Evolutionary conservation across 2,113 vertebrate species (phyloP).

Genomic region (Morone chrysops): DNA sequence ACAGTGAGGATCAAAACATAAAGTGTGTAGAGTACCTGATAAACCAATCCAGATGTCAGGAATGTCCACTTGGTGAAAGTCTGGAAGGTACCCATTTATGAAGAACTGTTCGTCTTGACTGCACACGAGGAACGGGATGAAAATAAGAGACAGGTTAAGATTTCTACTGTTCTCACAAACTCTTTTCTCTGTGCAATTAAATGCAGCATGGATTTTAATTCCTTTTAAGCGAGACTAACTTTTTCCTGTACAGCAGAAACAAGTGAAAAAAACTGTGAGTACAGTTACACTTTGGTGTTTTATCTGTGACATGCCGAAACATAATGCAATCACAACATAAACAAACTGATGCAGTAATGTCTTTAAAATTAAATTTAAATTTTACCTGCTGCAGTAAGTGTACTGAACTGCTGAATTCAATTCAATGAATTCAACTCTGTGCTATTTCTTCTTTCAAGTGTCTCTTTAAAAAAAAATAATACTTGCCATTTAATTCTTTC

Average conservation of each 20-base stretch:
- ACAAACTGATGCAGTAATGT: too few relatives aligned
- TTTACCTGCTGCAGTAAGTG: too few relatives aligned
- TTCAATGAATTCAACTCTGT: not conserved
- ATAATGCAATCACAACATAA: too few relatives aligned
- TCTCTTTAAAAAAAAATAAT: not conserved
- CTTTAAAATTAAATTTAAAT: too few relatives aligned
- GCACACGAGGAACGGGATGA: slow-evolving; percentile 1
- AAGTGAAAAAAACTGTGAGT: too few relatives aligned
- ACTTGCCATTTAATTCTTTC: not conserved
- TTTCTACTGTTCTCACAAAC: not conserved
- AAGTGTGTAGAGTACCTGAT: slow-evolving; percentile 72
- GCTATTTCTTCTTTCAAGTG: not conserved
- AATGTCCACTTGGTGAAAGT: slow-evolving; percentile 81
- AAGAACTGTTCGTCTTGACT: slow-evolving; percentile 85
- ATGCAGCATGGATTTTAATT: not conserved
- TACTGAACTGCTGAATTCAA: not conserved
- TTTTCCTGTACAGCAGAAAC: too few relatives aligned
- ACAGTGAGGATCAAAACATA: not conserved
- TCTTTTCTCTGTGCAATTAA: not conserved
- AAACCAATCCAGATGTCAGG: slow-evolving; percentile 86
- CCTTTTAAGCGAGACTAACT: not conserved
- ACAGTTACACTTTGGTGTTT: too few relatives aligned
- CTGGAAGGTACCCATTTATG: slow-evolving; percentile 83
- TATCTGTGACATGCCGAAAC: too few relatives aligned
- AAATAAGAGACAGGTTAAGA: not conserved